A percentile compares a stretch with the other conserved stretches of the same genome.
Evolutionary conservation across 2,888 invertebrate genomes (phyloP).

Genomic region (Neocrepidodera transversa): DNA sequence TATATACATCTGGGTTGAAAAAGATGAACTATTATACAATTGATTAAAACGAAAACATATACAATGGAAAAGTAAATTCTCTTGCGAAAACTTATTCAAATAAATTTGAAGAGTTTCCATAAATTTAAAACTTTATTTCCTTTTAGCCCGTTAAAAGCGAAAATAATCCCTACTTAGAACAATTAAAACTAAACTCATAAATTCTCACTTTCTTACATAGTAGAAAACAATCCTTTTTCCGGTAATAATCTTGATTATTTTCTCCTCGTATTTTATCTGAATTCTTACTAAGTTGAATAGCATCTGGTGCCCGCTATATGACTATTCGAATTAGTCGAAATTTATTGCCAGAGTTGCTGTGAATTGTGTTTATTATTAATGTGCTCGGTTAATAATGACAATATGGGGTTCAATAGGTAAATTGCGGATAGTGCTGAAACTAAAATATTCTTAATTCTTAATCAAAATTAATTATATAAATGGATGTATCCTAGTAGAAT

Average conservation of each 20-base stretch:
- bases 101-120: constrained; percentile 3
- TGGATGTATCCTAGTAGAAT: too few relatives aligned
- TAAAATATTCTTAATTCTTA: too few relatives aligned
- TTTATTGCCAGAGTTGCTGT: constrained; percentile 26
- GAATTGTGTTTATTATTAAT: constrained; percentile 21
- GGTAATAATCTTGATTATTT: constrained; percentile 40
- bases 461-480: too few relatives aligned
- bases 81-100: not conserved
- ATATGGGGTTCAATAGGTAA: not conserved
- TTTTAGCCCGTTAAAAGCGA: constrained; percentile 30
- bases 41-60: too few relatives aligned
- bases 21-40: too few relatives aligned
- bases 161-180: constrained; percentile 34
- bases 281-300: constrained; percentile 37
- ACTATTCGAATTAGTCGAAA: constrained; percentile 32
- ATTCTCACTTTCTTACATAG: constrained; percentile 37
- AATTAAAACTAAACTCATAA: constrained; percentile 42
- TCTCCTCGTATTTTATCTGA: constrained; percentile 35
- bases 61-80: not conserved
- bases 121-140: constrained; percentile 24
- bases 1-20: too few relatives aligned
- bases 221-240: constrained; percentile 38
- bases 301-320: constrained; percentile 35
- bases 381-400: not conserved
- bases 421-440: not conserved